Conservation (phyloP, 2,797 vertebrate genomes). For the Natrix natrix region DNA sequence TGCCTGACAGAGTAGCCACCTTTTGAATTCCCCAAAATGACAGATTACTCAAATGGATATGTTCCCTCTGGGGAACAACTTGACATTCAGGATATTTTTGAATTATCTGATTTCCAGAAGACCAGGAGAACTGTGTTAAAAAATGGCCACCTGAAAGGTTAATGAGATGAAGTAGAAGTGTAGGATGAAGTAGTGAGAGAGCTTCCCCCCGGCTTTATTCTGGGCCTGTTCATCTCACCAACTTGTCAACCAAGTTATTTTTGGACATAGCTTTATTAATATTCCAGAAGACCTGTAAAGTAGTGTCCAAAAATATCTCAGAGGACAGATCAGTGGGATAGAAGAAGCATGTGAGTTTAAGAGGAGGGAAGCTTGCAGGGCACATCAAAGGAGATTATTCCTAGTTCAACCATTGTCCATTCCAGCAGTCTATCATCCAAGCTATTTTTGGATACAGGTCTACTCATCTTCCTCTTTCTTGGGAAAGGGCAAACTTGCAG, state of each 20-base stretch:
- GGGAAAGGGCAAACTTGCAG: not conserved
- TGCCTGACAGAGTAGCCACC: not conserved
- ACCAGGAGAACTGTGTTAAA: not conserved
- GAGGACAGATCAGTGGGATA: not conserved
- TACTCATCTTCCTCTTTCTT: not conserved
- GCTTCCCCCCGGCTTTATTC: not conserved
- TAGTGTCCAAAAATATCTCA: not conserved
- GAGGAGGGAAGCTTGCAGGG: not conserved
- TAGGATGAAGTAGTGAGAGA: not conserved
- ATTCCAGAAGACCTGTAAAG: not conserved
- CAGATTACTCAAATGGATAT: not conserved
- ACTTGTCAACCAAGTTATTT: not conserved
- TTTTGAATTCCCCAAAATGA: not conserved
- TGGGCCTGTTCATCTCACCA: not conserved
- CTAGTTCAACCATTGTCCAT: not conserved
- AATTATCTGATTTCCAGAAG: not conserved
- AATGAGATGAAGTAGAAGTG: not conserved
- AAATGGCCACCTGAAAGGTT: not conserved
- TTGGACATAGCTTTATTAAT: not conserved
- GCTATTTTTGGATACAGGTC: not conserved
- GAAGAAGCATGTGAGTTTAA: not conserved
- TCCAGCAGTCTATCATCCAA: not conserved
- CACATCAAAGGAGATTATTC: not conserved
- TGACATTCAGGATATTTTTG: not conserved
- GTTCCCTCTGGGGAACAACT: not conserved